Evolutionary conservation across 2,113 vertebrate genomes (phyloP).

Genomic region (Menura novaehollandiae): DNA sequence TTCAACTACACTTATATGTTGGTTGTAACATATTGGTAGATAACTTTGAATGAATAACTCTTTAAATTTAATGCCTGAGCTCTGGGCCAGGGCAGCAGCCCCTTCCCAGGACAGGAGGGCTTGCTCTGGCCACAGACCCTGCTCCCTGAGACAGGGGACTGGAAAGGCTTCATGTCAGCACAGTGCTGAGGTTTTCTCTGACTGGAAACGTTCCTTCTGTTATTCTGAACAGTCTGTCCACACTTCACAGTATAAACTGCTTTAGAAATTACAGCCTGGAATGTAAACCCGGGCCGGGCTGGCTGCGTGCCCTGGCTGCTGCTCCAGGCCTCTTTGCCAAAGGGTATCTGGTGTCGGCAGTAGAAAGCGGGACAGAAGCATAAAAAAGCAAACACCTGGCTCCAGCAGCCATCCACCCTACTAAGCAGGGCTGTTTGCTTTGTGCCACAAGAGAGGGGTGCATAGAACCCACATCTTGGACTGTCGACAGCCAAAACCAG

Average conservation of each 20-base stretch:
- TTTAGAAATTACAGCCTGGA: slow-evolving; percentile 46
- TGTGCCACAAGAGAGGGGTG: not conserved
- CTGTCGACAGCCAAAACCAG: not conserved
- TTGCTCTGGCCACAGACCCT: fast-evolving
- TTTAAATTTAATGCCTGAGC: not conserved
- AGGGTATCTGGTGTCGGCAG: not conserved
- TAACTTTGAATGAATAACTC: not conserved
- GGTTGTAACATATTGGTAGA: not conserved
- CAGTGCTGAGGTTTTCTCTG: not conserved
- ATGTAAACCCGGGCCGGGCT: slow-evolving; percentile 8
- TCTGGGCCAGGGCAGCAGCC: not conserved
- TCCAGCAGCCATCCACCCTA: not conserved
- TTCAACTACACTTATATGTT: not conserved
- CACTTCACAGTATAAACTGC: not conserved
- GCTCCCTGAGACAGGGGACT: not conserved
- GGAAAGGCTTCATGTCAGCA: not conserved
- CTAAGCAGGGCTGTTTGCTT: not conserved
- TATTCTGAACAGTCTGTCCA: slow-evolving; percentile 59
- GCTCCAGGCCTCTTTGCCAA: not conserved
- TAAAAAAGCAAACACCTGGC: not conserved
- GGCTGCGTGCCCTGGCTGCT: slow-evolving; percentile 34
- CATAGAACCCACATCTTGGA: not conserved
- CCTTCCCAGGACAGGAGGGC: not conserved
- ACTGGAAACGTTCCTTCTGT: slow-evolving; percentile 13
- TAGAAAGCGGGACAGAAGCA: not conserved